Percentiles rank a stretch among this genome's conserved stretches.
Conservation (phyloP, 2,113 vertebrate genomes). For the Hydrochoerus hydrochaeris region DNA sequence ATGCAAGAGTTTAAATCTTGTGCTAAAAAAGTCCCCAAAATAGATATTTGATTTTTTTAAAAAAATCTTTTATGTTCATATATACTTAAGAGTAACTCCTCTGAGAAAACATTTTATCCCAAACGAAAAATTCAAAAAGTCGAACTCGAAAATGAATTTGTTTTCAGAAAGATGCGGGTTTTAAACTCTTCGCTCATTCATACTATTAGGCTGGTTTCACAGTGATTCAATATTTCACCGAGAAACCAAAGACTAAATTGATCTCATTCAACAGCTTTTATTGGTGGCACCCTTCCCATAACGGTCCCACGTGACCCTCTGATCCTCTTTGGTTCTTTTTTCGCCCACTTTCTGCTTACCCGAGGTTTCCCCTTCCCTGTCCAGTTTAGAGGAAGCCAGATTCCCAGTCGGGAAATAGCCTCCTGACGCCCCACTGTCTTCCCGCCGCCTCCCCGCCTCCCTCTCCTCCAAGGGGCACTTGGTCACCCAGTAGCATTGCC, state of each 20-base stretch:
- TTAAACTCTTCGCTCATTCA: constrained; percentile 57
- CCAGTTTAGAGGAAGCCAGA: neutral
- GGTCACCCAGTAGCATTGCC: neutral
- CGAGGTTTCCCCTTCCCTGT: neutral
- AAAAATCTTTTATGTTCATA: neutral
- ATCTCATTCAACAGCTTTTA: constrained; percentile 17
- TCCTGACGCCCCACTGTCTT: neutral
- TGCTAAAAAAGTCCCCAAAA: neutral
- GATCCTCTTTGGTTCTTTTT: neutral
- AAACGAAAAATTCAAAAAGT: neutral
- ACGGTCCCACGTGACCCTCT: neutral
- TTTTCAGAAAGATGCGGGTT: constrained; percentile 50
- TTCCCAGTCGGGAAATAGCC: neutral
- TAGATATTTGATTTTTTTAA: neutral
- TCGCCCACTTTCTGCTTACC: neutral
- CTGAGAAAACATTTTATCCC: constrained; percentile 6
- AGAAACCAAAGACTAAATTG: constrained; percentile 55
- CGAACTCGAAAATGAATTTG: constrained; percentile 53
- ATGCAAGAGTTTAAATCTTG: neutral
- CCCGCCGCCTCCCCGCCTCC: neutral
- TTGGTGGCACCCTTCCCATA: neutral
- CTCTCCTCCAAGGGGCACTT: neutral
- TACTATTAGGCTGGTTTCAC: constrained; percentile 50
- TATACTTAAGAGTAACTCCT: constrained; percentile 1
- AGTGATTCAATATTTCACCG: neutral